Base-by-base conservation (phyloP, 2,113 vertebrate genomes). In the Megaptera novaeangliae region DNA sequence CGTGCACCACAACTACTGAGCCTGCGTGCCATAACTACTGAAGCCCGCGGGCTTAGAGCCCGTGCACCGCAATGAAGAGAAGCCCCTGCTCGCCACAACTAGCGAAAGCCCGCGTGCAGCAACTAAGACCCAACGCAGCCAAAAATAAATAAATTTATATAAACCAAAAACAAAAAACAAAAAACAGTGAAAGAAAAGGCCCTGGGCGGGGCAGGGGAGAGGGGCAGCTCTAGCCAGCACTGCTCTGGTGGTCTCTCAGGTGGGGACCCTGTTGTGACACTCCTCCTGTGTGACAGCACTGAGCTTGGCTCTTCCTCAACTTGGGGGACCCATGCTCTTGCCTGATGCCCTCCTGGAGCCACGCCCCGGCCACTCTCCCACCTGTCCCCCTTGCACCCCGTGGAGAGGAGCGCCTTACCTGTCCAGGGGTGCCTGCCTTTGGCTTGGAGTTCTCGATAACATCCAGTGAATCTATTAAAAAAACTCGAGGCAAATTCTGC, bases 231-330 rank as follows among this genome's bases (percentile, higher is more conserved):
- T 5, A 3, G 13, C 49, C 39, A 27, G 46, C 1, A 4, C 27
- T 41, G 5, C 18, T 0, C 12, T 4, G 8, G 57, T 0, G 41
- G 5, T 15, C 57, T 39, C 57, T 39, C 41, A 0, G 55, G 80
- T 11, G 15, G 36, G 57, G 29, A 8, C 83, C 64, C 61, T 11
- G 44, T 21, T 10, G 0, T 44, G 3, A 20, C 20, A 18, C 9
- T 0, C n/a, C 59, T 39, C 13, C 39, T 0, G 0, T 1, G 18
- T 3, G 18, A 23, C 55, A 12, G 55, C 31, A 0, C 27, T 9
- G 3, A 0, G 23, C 18, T 31, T 21, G 46, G 61, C 75, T 41
- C n/a, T 25, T 34, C 46, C 14, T 12, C 27, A 3, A 2, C 20
- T 3, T 2, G 27, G 20, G 44, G 74, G 36, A 61, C 15, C 66